Conservation (phyloP, 2,113 vertebrate species). For the Mormoops blainvillei region DNA sequence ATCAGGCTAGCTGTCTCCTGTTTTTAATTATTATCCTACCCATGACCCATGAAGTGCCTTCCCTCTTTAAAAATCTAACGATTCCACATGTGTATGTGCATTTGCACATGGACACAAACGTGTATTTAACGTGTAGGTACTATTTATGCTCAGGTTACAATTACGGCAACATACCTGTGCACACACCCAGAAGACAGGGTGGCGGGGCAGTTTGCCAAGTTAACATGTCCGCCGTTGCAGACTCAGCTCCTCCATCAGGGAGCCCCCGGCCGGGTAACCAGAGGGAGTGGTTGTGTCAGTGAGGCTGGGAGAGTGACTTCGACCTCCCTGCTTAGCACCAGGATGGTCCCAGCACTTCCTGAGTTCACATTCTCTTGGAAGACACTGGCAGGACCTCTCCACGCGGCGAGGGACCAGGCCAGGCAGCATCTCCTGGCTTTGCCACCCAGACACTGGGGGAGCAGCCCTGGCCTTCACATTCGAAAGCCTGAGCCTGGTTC, state of each 20-base stretch:
- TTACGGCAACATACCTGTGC: not conserved
- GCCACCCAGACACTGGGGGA: not conserved
- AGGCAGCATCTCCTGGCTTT: not conserved
- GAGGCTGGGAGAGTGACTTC: not conserved
- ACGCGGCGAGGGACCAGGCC: not conserved
- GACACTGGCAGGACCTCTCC: not conserved
- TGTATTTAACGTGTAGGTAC: not conserved
- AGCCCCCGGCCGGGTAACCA: not conserved
- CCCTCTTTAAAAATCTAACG: not conserved
- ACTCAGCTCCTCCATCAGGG: not conserved
- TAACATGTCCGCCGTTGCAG: too few relatives aligned
- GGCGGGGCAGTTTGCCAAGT: not conserved
- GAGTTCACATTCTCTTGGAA: not conserved
- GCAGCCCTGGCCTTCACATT: rapidly evolving
- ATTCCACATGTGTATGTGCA: not conserved
- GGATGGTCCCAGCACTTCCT: not conserved
- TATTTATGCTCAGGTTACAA: not conserved
- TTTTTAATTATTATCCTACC: not conserved
- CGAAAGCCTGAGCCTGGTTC: not conserved
- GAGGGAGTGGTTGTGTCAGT: not conserved
- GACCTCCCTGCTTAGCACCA: not conserved
- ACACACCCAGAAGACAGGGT: not conserved
- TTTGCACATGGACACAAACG: too few relatives aligned
- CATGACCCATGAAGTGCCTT: not conserved
- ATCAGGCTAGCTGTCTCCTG: not conserved